Conservation (phyloP, 2,888 invertebrate species). For the Epistrophella euchroma region DNA sequence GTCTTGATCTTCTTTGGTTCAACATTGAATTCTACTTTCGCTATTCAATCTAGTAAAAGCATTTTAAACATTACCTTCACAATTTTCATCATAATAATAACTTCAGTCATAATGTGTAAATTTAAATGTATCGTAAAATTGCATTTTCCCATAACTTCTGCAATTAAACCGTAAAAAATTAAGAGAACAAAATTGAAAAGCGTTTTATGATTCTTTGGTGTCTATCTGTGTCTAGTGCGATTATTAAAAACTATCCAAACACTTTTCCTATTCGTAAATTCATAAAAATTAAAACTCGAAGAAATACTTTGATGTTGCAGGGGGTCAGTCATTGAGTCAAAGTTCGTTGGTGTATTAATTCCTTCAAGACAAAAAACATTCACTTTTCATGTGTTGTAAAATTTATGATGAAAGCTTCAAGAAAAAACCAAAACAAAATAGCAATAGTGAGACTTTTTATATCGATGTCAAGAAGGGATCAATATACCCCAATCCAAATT, state of each 20-base stretch:
- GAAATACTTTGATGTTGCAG: conserved; percentile 20
- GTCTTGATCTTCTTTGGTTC: neutral
- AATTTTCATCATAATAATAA: no score
- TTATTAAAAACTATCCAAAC: neutral
- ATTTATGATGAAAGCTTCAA: conserved; percentile 51
- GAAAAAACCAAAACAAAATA: neutral
- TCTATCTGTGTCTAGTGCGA: conserved; percentile 4
- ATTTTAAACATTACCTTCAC: no score
- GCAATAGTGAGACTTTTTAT: neutral
- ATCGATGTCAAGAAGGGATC: conserved; percentile 34
- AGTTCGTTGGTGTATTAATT: conserved; percentile 7
- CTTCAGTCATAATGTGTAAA: neutral
- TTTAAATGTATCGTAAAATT: neutral
- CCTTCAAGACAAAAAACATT: conserved; percentile 38
- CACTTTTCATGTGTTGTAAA: conserved; percentile 50
- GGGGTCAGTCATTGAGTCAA: conserved; percentile 1
- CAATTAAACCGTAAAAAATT: neutral
- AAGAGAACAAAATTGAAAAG: neutral
- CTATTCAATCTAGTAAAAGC: neutral
- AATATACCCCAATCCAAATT: neutral
- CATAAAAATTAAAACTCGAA: neutral
- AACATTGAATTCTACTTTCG: neutral
- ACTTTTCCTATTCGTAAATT: neutral
- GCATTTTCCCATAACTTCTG: neutral
- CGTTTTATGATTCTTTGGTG: neutral